These are phyloP conservation scores for Scaptodrosophila lebanonensis DNA, from an alignment of 1,140 invertebrate genomes.

Conservation along the genomic window DNA sequence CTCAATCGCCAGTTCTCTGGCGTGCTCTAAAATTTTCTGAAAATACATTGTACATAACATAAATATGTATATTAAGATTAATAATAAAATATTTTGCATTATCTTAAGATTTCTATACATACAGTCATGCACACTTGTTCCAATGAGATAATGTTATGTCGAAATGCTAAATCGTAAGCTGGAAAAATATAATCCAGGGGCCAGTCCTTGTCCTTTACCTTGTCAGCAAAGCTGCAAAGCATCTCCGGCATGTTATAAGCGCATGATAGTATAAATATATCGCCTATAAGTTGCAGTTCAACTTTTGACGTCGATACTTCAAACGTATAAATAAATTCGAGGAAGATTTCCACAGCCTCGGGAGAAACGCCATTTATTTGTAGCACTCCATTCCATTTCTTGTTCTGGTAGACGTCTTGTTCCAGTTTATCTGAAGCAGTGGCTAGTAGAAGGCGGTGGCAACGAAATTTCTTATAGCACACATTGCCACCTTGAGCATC, in stretches of 20 bases:
- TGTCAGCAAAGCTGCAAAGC: constrained; percentile 10
- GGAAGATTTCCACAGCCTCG: constrained; percentile 48
- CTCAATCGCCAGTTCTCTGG: background rate
- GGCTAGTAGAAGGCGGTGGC: constrained; percentile 46
- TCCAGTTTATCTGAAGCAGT: constrained; percentile 50
- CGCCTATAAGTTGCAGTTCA: constrained; percentile 10
- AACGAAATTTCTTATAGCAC: constrained; percentile 43
- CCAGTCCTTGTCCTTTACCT: constrained; percentile 20
- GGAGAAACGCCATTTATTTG: constrained; percentile 47
- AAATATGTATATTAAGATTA: background rate
- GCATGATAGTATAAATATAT: constrained; percentile 37
- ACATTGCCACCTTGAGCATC: constrained; percentile 15
- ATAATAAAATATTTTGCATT: background rate
- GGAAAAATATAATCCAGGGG: constrained; percentile 37
- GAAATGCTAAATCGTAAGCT: constrained; percentile 41
- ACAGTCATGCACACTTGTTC: constrained; percentile 34
- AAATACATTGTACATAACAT: background rate
- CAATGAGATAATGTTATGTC: constrained; percentile 35
- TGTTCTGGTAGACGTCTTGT: constrained; percentile 40
- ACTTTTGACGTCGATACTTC: constrained; percentile 16
- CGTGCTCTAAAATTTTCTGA: constrained; percentile 39
- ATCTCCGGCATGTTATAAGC: constrained; percentile 51
- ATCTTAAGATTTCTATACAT: background rate
- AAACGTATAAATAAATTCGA: constrained; percentile 52
- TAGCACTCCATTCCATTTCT: constrained; percentile 41